Evolutionary conservation across 2,888 invertebrate genomes (phyloP), one percentile per base, ranked within the genome.

Genomic region (Caenorhabditis uteleia): DNA sequence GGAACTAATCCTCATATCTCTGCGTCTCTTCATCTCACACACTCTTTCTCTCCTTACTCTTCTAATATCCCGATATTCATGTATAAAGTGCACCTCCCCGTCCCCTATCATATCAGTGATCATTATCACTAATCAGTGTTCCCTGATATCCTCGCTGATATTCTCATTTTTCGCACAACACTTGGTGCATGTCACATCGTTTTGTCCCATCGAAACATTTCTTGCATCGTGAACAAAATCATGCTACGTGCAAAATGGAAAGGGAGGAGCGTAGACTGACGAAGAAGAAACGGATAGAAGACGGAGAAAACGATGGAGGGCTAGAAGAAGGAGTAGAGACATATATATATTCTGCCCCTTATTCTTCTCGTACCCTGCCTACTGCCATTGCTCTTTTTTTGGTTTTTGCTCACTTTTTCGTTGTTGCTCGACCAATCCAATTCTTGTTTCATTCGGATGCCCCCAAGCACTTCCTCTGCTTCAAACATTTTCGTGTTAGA

Each of bases 171-270:
- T 16, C 18, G 21, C 16, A 43, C 43, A 26, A 18, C 6, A 23
- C 23, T 45, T 36, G n/a, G 23, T 16, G 40, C 31, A 29, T 31
- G 18, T 49, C 36, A 33, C 12, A 18, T 40, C 16, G 12, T 8
- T 16, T 36, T 36, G 12, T 38, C 38, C 14, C 12, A 27, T 39
- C n/a, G 20, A 14, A n/a, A 21, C 29, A n/a, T 31, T 29, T 25
- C 10, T 27, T 44, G 26, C 20, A 26, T 40, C 53, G 59, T 53
- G 59, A 46, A 45, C 51, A 46, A 58, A 58, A 53, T 53, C 48
- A 54, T 29, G 53, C 49, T 53, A 60, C 60, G 60, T 60, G 60
- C 61, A 55, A 55, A 61, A 36, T 20, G 16, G 36, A 36, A 36
- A 36, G 18, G 20, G 18, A 16, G 18, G 20, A 36, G 20, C 16